Percentiles rank a stretch among this genome's conserved stretches.
Evolutionary conservation across 2,113 vertebrate genomes (phyloP).

Genomic region (Hemicordylus capensis): DNA sequence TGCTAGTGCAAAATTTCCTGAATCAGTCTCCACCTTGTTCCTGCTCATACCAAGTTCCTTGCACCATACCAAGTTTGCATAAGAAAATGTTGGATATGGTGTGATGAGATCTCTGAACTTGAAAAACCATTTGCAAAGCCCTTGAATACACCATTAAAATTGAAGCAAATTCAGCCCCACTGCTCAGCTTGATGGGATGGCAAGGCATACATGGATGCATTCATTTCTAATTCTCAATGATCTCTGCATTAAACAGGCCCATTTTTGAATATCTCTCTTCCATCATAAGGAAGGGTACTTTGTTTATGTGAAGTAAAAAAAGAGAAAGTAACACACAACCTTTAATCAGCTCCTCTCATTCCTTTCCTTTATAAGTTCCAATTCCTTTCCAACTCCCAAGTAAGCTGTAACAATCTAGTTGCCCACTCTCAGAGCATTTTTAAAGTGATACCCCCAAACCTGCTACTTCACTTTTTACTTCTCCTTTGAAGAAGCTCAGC

Average conservation of each 20-base stretch:
- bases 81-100: neutral
- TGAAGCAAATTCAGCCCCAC: neutral
- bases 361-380: neutral
- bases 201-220: neutral
- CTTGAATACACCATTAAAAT: neutral
- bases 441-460: neutral
- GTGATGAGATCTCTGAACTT: neutral
- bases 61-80: neutral
- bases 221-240: neutral
- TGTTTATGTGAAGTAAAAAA: neutral
- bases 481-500: neutral
- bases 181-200: neutral
- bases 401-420: neutral
- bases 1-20: neutral
- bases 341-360: neutral
- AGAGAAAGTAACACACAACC: neutral
- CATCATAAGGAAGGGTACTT: neutral
- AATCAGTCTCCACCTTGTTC: neutral
- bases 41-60: no score
- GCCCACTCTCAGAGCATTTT: neutral
- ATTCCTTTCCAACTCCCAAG: neutral
- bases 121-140: neutral
- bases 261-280: neutral
- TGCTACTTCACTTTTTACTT: slow-evolving; percentile 8
- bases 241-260: neutral